These are phyloP conservation scores for Eilema depressum DNA, from an alignment of 2,888 invertebrate species.

Conservation along the genomic window DNA sequence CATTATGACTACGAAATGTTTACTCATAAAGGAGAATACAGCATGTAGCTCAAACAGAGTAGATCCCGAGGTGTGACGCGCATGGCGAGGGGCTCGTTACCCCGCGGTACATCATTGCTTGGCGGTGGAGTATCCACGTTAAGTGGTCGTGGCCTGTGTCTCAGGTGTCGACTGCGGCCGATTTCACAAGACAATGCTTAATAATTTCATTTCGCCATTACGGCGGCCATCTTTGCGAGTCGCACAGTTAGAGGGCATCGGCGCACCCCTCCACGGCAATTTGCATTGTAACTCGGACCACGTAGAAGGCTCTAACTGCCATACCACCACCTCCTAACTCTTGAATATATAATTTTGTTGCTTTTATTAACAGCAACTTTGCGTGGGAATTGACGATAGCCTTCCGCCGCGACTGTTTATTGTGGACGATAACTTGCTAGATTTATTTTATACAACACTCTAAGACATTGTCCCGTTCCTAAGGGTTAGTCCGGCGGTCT, in stretches of 20 bases:
- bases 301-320: slow-evolving; percentile 84
- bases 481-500: slow-evolving; percentile 72
- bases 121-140: slow-evolving; percentile 70
- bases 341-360: slow-evolving; percentile 87
- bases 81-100: slow-evolving; percentile 34
- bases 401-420: slow-evolving; percentile 84
- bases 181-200: slow-evolving; percentile 87
- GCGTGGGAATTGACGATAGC: slow-evolving; percentile 86
- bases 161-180: slow-evolving; percentile 87
- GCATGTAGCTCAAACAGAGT: background rate
- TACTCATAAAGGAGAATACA: slow-evolving; percentile 6
- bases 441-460: slow-evolving; percentile 84
- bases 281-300: slow-evolving; percentile 87
- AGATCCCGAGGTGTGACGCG: slow-evolving; percentile 16
- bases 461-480: slow-evolving; percentile 74
- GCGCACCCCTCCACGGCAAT: slow-evolving; percentile 85
- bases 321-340: slow-evolving; percentile 85
- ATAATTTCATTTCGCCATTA: slow-evolving; percentile 87
- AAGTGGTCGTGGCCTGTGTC: slow-evolving; percentile 70
- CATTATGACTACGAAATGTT: slow-evolving; percentile 5
- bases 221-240: slow-evolving; percentile 86
- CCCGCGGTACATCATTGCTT: slow-evolving; percentile 26
- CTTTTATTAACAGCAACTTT: slow-evolving; percentile 86
- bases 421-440: slow-evolving; percentile 85
- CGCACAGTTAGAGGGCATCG: slow-evolving; percentile 86